Conservation (phyloP, 2,888 invertebrate genomes). For the Apocheima hispidaria region DNA sequence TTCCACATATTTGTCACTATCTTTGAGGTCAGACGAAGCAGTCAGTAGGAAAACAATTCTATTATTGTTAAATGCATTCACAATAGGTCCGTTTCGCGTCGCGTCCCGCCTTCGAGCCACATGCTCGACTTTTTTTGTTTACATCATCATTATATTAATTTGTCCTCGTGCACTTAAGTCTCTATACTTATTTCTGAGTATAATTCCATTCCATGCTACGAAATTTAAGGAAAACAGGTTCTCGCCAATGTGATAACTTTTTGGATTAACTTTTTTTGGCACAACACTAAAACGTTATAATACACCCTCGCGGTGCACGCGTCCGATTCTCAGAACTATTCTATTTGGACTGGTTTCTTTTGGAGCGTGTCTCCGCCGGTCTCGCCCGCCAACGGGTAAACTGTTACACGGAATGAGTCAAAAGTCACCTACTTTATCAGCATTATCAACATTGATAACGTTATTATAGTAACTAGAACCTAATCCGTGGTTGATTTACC, state of each 20-base stretch:
- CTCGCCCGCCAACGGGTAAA: slow-evolving; percentile 11
- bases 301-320: not conserved
- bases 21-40: not conserved
- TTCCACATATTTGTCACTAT: not conserved
- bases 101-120: not conserved
- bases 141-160: not conserved
- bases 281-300: not conserved
- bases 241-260: not conserved
- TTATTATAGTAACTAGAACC: not conserved
- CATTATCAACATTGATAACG: slow-evolving; percentile 9
- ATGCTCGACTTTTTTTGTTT: slow-evolving; percentile 1
- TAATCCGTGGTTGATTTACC: not conserved
- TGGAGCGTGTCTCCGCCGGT: slow-evolving; percentile 2
- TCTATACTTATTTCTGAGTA: too few relatives aligned
- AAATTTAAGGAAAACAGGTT: not conserved
- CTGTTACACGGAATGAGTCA: slow-evolving; percentile 19
- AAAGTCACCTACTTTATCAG: slow-evolving; percentile 16
- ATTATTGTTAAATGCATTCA: not conserved
- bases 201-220: too few relatives aligned
- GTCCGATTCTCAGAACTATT: slow-evolving; percentile 4
- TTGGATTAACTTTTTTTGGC: slow-evolving; percentile 2
- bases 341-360: slow-evolving; percentile 18
- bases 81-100: not conserved
- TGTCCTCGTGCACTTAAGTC: not conserved
- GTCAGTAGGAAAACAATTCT: not conserved